Evolutionary conservation across 2,888 invertebrate genomes (phyloP), one percentile per base, ranked within the genome.

Genomic region (Agonopterix subpropinquella): DNA sequence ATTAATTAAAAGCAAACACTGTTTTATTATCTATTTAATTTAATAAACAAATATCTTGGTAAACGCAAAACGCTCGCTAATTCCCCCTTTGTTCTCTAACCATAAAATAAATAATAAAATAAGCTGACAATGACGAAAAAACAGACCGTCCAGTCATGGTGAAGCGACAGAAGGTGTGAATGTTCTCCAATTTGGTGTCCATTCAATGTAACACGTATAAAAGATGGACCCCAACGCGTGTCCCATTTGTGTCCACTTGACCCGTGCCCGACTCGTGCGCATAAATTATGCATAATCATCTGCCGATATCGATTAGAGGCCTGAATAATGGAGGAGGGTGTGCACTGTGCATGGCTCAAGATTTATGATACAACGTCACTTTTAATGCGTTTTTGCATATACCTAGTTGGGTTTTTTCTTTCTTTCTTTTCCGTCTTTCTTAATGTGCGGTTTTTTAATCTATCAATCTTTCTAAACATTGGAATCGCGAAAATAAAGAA

Each of bases 211-310:
- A 28, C 28, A 28, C 28, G 28, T 28, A 28, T 70, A 72, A 72
- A 73, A 67, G 61, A 70, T 62, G 61, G 56, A 53, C 64, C 63
- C 62, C 54, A 52, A 53, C 62, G 48, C 61, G 54, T 55, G 63
- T 49, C 60, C 65, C 62, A 56, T 58, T 59, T 64, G 56, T 56
- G 75, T 65, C 77, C 79, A 83, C 84, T 87, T 87, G 87, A 85
- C 86, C 86, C 28, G 28, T 28, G 28, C 28, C 86, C 60, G 8
- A 59, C 66, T 61, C 59, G 51, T 50, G 62, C 65, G 82, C 83
- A 86, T 87, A 87, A 84, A 86, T 86, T 86, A 87, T 81, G 86
- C 83, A 78, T 77, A 82, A 86, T 86, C 84, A 87, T 83, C 72
- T 62, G 58, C 57, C 59, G 52, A 60, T 65, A 64, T 57, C 55